phyloP scores from a whole-genome alignment of 2,888 invertebrate genomes.

The Thymelicus lineola region DNA sequence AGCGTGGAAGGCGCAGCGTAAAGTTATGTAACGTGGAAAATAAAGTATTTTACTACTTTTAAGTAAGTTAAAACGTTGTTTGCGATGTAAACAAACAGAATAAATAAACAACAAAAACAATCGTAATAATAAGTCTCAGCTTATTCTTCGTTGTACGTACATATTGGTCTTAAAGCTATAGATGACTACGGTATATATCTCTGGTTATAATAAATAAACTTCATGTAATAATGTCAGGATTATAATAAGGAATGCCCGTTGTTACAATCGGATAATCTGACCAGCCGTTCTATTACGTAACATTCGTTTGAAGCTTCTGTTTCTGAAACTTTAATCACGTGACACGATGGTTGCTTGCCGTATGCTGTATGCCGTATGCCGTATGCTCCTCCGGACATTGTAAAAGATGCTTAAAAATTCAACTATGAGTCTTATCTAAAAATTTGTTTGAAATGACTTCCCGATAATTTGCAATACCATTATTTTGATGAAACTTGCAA shows the following conservation, averaged over 20 bases:
- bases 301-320: conserved; percentile 16
- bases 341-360: conserved; percentile 86
- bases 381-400: no score
- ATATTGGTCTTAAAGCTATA: no score
- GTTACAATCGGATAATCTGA: conserved; percentile 36
- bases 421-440: no score
- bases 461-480: not conserved
- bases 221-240: not conserved
- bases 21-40: no score
- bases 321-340: conserved; percentile 54
- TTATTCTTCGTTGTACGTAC: no score
- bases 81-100: no score
- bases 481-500: not conserved
- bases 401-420: no score
- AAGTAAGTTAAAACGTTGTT: no score
- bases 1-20: no score
- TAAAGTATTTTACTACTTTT: no score
- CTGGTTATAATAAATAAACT: not conserved
- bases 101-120: not conserved
- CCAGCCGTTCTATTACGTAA: conserved; percentile 38
- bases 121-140: not conserved
- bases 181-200: not conserved
- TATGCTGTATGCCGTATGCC: no score
- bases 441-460: no score
- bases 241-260: not conserved